These are phyloP conservation scores for Aptenodytes patagonicus DNA, from an alignment of 2,113 vertebrate genomes.

Conservation along the genomic window DNA sequence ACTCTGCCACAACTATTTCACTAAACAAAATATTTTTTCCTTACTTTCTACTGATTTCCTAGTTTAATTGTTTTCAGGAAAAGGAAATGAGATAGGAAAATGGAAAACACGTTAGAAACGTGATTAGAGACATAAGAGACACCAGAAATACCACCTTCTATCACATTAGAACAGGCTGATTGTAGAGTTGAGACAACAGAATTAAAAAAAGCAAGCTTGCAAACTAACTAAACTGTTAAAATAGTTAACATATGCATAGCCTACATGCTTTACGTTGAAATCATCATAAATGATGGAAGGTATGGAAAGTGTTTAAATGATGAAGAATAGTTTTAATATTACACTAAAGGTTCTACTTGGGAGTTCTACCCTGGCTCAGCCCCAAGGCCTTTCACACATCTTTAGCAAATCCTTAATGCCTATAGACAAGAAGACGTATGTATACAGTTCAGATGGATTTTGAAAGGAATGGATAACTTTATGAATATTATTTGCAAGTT, in stretches of 20 bases:
- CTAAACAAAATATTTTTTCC: neutral
- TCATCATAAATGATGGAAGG: neutral
- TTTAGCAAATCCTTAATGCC: neutral
- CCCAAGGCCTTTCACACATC: neutral
- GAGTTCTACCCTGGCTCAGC: neutral
- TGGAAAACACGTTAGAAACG: neutral
- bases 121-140: neutral
- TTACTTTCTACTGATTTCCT: neutral
- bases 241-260: neutral
- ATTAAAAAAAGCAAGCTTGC: neutral
- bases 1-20: neutral
- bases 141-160: neutral
- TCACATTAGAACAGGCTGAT: neutral
- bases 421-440: neutral
- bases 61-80: neutral
- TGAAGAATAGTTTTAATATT: neutral
- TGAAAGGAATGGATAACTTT: neutral
- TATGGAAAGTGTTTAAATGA: conserved; percentile 3
- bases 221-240: neutral
- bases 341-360: neutral
- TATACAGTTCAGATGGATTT: neutral
- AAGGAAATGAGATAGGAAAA: conserved; percentile 1
- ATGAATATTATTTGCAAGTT: neutral
- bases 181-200: neutral
- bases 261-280: neutral